Conservation (phyloP, 2,113 vertebrate genomes). For the Orcinus orca region DNA sequence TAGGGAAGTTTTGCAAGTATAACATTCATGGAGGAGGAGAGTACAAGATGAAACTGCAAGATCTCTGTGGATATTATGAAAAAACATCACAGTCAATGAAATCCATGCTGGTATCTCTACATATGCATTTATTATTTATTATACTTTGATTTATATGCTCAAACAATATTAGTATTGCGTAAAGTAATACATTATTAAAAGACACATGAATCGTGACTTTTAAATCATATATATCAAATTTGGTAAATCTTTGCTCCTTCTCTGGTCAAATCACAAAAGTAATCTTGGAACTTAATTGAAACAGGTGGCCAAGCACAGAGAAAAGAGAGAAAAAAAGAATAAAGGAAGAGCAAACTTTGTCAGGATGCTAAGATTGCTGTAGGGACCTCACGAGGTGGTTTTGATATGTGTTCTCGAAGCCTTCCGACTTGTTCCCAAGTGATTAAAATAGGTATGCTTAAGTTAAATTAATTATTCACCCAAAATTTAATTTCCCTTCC, state of each 20-base stretch:
- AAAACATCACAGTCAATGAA: not conserved
- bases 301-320: not conserved
- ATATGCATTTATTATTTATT: not conserved
- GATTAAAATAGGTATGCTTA: not conserved
- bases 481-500: not conserved
- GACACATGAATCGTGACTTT: not conserved
- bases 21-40: not conserved
- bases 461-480: slow-evolving; percentile 4
- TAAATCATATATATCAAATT: not conserved
- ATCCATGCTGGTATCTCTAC: not conserved
- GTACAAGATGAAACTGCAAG: not conserved
- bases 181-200: slow-evolving; percentile 27
- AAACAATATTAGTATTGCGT: not conserved
- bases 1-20: slow-evolving; percentile 25
- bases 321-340: not conserved
- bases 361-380: not conserved
- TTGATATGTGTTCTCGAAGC: not conserved
- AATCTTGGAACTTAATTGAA: not conserved
- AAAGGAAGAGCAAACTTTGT: not conserved
- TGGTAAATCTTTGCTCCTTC: not conserved
- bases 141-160: not conserved
- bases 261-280: not conserved
- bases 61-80: not conserved
- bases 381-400: not conserved
- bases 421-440: not conserved